Evolutionary conservation across 2,113 vertebrate species (phyloP).

Genomic region (Reinhardtius hippoglossoides): DNA sequence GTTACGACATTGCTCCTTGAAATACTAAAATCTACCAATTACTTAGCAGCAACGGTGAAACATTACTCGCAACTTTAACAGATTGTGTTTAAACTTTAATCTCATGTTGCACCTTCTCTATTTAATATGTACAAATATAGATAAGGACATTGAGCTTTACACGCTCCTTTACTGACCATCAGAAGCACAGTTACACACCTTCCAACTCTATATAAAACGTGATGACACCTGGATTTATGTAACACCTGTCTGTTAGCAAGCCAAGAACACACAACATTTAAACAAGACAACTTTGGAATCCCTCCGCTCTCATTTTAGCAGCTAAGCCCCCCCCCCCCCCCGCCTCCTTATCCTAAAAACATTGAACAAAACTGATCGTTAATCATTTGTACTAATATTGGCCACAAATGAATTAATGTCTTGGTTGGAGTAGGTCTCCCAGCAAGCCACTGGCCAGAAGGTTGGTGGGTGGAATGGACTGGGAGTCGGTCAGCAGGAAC

Average conservation of each 20-base stretch:
- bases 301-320: no score
- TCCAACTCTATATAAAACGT: no score
- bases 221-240: no score
- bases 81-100: no score
- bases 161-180: no score
- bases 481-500: conserved; percentile 96
- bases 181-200: no score
- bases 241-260: no score
- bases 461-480: conserved; percentile 90
- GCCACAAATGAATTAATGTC: background rate
- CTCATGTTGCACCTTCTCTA: background rate
- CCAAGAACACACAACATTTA: no score
- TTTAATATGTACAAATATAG: background rate
- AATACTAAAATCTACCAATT: background rate
- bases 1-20: background rate
- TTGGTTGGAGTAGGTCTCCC: conserved; percentile 86
- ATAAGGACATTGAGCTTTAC: background rate
- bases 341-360: no score
- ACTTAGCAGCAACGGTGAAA: background rate
- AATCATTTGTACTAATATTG: background rate
- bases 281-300: no score
- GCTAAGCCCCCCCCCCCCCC: no score
- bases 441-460: conserved; percentile 95
- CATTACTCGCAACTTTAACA: no score
- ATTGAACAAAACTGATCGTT: background rate